Evolutionary conservation across 2,888 invertebrate species (phyloP).

Genomic region (Horisme vitalbata): DNA sequence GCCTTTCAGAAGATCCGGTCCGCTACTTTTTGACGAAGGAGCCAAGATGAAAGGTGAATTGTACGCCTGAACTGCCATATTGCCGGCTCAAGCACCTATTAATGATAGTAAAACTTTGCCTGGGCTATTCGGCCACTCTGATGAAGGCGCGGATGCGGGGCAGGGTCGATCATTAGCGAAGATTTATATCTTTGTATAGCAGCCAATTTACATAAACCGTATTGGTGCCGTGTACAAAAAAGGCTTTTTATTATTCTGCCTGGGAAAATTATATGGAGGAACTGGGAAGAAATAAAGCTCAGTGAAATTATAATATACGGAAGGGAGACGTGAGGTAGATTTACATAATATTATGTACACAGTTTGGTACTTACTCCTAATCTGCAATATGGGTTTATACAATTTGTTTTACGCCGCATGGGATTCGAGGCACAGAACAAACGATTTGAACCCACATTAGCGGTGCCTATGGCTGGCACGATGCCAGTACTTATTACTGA

Average conservation of each 20-base stretch:
- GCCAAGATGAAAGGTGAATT: constrained; percentile 3
- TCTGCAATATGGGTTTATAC: constrained; percentile 10
- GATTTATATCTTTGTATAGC: constrained; percentile 30
- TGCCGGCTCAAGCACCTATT: constrained; percentile 22
- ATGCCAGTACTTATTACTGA: constrained; percentile 11
- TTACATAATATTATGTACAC: constrained; percentile 16
- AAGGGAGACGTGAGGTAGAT: constrained; percentile 15
- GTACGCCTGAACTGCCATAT: constrained; percentile 15
- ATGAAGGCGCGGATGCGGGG: constrained; percentile 24
- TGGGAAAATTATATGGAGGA: constrained; percentile 14
- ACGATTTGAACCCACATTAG: constrained; percentile 14
- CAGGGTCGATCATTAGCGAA: constrained; percentile 33
- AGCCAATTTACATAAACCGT: constrained; percentile 23
- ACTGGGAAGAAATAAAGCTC: constrained; percentile 16
- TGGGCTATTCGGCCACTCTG: constrained; percentile 22
- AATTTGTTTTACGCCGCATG: constrained; percentile 12
- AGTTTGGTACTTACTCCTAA: constrained; percentile 17
- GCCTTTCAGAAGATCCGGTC: neutral
- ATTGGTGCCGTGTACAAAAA: constrained; percentile 13
- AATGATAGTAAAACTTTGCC: constrained; percentile 21
- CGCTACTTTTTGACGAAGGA: constrained; percentile 1
- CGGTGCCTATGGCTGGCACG: constrained; percentile 1
- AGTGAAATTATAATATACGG: constrained; percentile 19
- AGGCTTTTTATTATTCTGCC: constrained; percentile 20
- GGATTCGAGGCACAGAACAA: no score